Base-by-base conservation (phyloP, 1,140 invertebrate genomes). In the Aphelenchoides avenae region DNA sequence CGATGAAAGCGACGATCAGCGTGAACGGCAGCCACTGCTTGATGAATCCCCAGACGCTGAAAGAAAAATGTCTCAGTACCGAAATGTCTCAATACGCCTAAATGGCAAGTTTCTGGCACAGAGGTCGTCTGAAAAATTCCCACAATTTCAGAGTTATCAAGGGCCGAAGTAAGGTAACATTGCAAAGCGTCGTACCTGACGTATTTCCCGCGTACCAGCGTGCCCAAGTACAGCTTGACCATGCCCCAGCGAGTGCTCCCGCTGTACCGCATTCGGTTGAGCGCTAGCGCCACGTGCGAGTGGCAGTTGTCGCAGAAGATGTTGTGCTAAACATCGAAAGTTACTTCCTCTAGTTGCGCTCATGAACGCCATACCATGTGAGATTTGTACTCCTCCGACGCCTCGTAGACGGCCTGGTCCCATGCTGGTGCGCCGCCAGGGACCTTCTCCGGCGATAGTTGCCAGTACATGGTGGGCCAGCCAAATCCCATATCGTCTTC, bases 401-500 rank as follows among this genome's bases (percentile, higher is more conserved):
- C 91, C 79, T 93, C 87, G 6, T 84, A 76, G 0, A 98, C 85
- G 5, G 85, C 86, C 53, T 83, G 80, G 79, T 99, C 92, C 88
- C 90, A 99, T 1, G 85, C 86, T 31, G 82, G 79, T 4, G 81
- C 75, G 7, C 86, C 87, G 50, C 87, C 87, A 41, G 80, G 78
- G 1, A 87, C 86, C 69, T 86, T 84, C 15, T 82, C 80, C 9
- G 86, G 83, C 61, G 87, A 81, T 42, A 98, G 73, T 71, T 87
- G 85, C 85, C 52, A 66, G 59, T 79, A 82, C 73, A 89, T 89
- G 0, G 89, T 91, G 0, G 94, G 93, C 69, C 86, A 84, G 13
- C 94, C 94, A 83, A 99, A 98, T 0, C 88, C 91, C 92, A 99
- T 97, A 53, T 89, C 81, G 79, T 97, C 91, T 82, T 97, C 91